Evolutionary conservation across 2,797 vertebrate genomes (phyloP).

Genomic region (Oceanodroma leucorhoa): DNA sequence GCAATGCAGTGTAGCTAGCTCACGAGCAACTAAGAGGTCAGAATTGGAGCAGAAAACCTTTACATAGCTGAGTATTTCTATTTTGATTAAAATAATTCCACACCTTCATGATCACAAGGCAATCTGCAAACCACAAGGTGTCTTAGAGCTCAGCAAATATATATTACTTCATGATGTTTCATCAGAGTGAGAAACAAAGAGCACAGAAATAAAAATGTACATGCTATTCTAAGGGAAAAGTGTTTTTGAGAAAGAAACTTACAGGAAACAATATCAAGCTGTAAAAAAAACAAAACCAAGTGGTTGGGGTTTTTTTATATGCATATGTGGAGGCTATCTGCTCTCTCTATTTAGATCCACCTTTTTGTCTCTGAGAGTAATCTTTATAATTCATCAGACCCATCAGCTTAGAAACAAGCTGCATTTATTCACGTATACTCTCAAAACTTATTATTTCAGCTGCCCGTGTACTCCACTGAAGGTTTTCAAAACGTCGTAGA

Average conservation of each 20-base stretch:
- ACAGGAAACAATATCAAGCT: background rate
- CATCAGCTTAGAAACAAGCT: background rate
- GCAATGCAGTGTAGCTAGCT: background rate
- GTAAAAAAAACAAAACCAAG: background rate
- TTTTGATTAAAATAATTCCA: constrained; percentile 53
- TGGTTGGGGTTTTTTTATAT: background rate
- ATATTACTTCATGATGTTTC: background rate
- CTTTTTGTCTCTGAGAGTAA: background rate
- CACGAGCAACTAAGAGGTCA: background rate
- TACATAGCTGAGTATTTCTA: background rate
- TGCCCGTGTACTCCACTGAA: background rate
- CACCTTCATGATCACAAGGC: constrained; percentile 1
- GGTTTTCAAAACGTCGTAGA: background rate
- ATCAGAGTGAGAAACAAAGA: background rate
- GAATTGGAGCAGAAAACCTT: background rate
- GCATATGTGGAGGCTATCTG: background rate
- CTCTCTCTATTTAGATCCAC: background rate
- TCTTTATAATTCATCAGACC: background rate
- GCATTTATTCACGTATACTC: background rate
- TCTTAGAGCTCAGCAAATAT: background rate
- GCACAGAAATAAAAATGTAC: constrained; percentile 1
- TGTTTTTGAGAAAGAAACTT: background rate
- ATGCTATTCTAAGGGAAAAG: background rate
- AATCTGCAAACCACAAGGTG: background rate
- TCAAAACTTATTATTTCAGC: background rate